phyloP scores from a whole-genome alignment of 1,140 invertebrate genomes.

The Sitobion miscanthi region DNA sequence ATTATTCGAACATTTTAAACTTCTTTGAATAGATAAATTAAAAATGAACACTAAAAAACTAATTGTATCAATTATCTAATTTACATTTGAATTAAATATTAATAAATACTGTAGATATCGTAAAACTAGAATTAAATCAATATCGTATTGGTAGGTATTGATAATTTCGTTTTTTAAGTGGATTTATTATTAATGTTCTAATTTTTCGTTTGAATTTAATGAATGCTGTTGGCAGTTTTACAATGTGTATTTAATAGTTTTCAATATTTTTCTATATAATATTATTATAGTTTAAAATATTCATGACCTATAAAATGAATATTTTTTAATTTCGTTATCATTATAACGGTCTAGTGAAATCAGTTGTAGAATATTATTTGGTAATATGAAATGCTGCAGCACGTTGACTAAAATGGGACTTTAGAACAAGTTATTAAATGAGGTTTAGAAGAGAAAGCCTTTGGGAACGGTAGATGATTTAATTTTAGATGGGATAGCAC shows the following conservation, averaged over 20 bases:
- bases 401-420: not conserved
- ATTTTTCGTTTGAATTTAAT: not conserved
- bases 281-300: not conserved
- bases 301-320: not conserved
- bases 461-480: slow-evolving; percentile 13
- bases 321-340: not conserved
- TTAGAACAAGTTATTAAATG: slow-evolving; percentile 17
- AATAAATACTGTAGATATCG: not conserved
- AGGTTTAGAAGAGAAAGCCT: slow-evolving; percentile 2
- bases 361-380: slow-evolving; percentile 2
- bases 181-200: too few relatives aligned
- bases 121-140: not conserved
- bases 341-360: not conserved
- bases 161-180: too few relatives aligned
- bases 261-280: not conserved
- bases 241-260: not conserved
- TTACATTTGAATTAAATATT: too few relatives aligned
- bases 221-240: not conserved
- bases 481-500: not conserved
- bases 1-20: not conserved
- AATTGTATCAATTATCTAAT: too few relatives aligned
- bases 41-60: not conserved
- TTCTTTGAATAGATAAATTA: not conserved
- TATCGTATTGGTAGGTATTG: not conserved
- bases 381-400: not conserved